Base-by-base conservation (phyloP, 2,888 invertebrate genomes). In the Caenorhabditis doughertyi region DNA sequence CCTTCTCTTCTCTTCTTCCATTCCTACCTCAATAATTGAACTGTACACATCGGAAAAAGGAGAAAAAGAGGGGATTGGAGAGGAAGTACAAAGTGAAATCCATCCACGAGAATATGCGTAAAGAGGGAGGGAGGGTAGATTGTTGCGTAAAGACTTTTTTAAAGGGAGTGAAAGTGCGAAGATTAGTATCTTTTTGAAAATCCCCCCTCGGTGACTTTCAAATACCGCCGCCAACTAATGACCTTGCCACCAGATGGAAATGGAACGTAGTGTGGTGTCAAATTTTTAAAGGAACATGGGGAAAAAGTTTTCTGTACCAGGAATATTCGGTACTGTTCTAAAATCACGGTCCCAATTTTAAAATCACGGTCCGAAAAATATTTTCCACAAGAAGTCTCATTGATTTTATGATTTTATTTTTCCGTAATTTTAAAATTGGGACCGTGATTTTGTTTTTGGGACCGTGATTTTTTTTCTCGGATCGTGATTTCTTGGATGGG, bases 31-130 rank as follows among this genome's bases (percentile, higher is more conserved):
- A 74, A 74, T 74, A 65, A 74, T 74, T 74, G 65, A 74, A 74
- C 74, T 65, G 58, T 74, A 74, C 74, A 64, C 42, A 3, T 39
- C 21, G 2, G 23, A 7, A 49, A 9, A 13, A 27, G 25, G 8
- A 7, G 16, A 2, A 18, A n/a, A n/a, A 3, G 5, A 21, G 9
- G 11, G 32, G 49, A 49, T 56, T 74, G 67, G 56, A 56, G 58
- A 76, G 67, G 32, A 64, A 49, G 65, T 74, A 74, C 65, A 56
- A 67, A 76, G 67, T 76, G 58, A 58, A 76, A 39, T 67, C 56
- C 65, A 65, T 47, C n/a, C n/a, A 58, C 76, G 67, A 39, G 49
- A 68, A 68, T 47, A 67, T 76, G 67, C 74, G 44, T 49, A 49
- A 64, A 64, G n/a, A 32, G 25, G 58, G 39, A 58, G 16, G 18